A percentile compares a stretch with the other conserved stretches of the same genome.
These are phyloP conservation scores for Myrmecophaga tridactyla DNA, from an alignment of 2,113 vertebrate genomes.

Conservation along the genomic window DNA sequence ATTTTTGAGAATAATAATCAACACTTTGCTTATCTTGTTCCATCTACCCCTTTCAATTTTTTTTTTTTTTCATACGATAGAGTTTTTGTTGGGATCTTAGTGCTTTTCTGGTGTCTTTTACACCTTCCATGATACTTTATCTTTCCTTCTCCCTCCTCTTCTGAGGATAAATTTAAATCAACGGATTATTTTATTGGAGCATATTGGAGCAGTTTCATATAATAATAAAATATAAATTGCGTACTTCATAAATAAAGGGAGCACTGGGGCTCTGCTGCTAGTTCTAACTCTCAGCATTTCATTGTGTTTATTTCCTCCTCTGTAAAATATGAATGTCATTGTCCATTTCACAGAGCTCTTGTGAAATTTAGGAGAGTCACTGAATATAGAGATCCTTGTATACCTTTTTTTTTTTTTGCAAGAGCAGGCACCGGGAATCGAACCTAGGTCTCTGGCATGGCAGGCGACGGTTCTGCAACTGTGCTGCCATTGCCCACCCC, in stretches of 20 bases:
- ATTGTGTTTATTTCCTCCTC: background rate
- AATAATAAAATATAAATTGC: background rate
- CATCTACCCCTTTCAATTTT: background rate
- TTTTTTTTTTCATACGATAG: background rate
- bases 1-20: background rate
- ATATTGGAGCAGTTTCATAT: background rate
- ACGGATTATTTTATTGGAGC: background rate
- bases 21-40: background rate
- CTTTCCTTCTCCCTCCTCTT: background rate
- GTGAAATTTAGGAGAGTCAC: background rate
- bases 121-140: background rate
- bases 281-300: background rate
- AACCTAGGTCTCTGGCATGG: too few species aligned
- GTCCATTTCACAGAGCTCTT: background rate
- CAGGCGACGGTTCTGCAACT: too few species aligned
- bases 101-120: background rate
- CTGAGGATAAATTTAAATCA: background rate
- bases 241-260: background rate
- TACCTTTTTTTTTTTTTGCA: too few species aligned
- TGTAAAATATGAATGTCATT: background rate
- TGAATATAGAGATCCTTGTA: background rate
- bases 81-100: background rate
- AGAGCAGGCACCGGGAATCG: too few species aligned
- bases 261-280: background rate
- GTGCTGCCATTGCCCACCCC: too few species aligned